Conservation (phyloP, 1,140 invertebrate species). For the Ips typographus region DNA sequence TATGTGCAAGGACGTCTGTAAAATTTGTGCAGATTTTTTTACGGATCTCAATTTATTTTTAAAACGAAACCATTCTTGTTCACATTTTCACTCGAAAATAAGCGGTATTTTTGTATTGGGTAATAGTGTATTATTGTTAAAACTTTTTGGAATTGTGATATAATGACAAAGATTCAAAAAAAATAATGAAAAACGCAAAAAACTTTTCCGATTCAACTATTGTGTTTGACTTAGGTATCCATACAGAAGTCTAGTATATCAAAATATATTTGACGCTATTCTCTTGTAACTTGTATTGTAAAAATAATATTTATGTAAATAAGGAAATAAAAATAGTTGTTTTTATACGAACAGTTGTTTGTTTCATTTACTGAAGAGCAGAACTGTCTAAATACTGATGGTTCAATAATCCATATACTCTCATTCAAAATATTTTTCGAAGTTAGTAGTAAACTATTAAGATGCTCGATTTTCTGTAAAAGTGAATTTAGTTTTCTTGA, state of each 20-base stretch:
- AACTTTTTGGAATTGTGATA: slow-evolving; percentile 48
- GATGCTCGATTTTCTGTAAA: too few species aligned
- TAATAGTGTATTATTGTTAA: slow-evolving; percentile 44
- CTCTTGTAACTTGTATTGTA: slow-evolving; percentile 46
- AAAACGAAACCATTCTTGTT: slow-evolving; percentile 12
- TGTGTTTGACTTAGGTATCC: slow-evolving; percentile 32
- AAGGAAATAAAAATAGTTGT: slow-evolving; percentile 44
- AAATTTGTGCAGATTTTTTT: slow-evolving; percentile 32
- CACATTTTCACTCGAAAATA: slow-evolving; percentile 19
- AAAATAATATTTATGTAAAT: slow-evolving; percentile 45
- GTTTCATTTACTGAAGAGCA: neutral
- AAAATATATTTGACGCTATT: slow-evolving; percentile 48
- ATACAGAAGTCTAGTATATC: slow-evolving; percentile 32
- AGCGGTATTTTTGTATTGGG: slow-evolving; percentile 47
- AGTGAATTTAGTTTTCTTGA: too few species aligned
- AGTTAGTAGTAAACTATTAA: too few species aligned
- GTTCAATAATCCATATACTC: too few species aligned
- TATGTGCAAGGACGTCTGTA: slow-evolving; percentile 21
- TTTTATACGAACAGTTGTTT: slow-evolving; percentile 42
- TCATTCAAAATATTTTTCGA: too few species aligned
- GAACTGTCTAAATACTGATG: too few species aligned
- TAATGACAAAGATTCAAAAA: slow-evolving; percentile 30
- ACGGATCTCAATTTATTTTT: slow-evolving; percentile 42
- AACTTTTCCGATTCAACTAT: slow-evolving; percentile 34
- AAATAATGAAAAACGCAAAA: slow-evolving; percentile 22